Base-by-base conservation (phyloP, 2,888 invertebrate species). In the Ophioninae sp. region DNA sequence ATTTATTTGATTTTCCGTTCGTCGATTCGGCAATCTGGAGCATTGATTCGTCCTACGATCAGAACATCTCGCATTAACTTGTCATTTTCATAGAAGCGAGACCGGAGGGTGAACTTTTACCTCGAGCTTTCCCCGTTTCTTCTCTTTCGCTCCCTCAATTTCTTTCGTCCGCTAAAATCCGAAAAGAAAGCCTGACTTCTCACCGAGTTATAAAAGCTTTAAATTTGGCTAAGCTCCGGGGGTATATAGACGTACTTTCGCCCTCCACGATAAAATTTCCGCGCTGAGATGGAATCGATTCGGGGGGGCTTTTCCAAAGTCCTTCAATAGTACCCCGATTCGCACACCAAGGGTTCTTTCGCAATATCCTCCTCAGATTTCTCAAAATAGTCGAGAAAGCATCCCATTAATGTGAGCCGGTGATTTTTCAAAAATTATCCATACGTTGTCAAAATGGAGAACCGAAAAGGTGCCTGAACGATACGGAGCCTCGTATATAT, bases 361-460 rank as follows among this genome's bases (percentile, higher is more conserved):
- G 6, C 61, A 73, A 44, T 30, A 30, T 30, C 30, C 61, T 73
- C 23, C 41, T 61, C 61, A 61, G 72, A 23, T 61, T 10, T 64
- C 64, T 61, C 72, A 23, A 41, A 73, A 72, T 72, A 58, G 72
- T 61, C 59, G 41, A 59, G 72, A 73, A 73, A 59, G 72, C 61
- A 61, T 59, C 17, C 72, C 61, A 41, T 73, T 73, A 61, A 73
- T 61, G 22, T 61, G 72, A 63, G 72, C 44, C n/a, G 17, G 61
- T 41, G 61, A 73, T 73, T 61, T 73, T 61, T 73, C 72, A 73
- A 61, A 71, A 73, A 41, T 73, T 73, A 39, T 23, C 41, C 23
- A 44, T 61, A 73, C 61, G 44, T 61, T 73, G 61, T 73, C 72
- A 41, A 61, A 73, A 39, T 30, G 23, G 22, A 59, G 41, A 59